Evolutionary conservation across 2,797 vertebrate species (phyloP), one percentile per base, ranked within the genome.

Genomic region (Cyprinella venusta): DNA sequence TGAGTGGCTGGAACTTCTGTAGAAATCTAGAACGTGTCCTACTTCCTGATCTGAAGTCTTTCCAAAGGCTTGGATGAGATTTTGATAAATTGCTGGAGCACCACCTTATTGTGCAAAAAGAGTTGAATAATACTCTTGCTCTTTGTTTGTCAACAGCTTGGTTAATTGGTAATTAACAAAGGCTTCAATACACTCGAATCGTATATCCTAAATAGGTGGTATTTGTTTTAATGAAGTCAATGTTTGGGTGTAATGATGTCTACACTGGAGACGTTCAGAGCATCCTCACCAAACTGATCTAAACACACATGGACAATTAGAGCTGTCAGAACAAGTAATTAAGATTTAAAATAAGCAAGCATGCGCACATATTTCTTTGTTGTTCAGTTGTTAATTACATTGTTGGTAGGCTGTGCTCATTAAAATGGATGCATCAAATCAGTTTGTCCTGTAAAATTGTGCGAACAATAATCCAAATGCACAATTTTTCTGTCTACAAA

Each of bases 201-300:
- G 70, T 80, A 42, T 80, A 59, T 80, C 45, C 48, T 76, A 59
- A 76, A 82, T 56, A 42, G 63, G 52, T 76, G 64, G 50, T 45
- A 59, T 82, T 76, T 68, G 48, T 54, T 82, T 76, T 82, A 82
- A 76, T 76, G 72, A 68, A 72, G 81, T 82, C 81, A 76, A 1
- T 76, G 63, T 38, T 40, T 59, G 72, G 50, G 63, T 76, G 45
- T 76, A 82, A 82, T 82, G 26, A 76, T 82, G 63, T 76, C 72
- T 68, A 36, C 12, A 45, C 63, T 82, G 38, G 38, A 68, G 63
- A 76, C 24, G 7, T 67, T 76, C 19, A 21, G 18, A 59, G 21
- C 63, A 18, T 82, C 64, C 13, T 82, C 50, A 13, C 50, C 50
- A 76, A 68, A 19, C 48, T 33, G n/a, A 18, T 68, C 13, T 54